phyloP scores from a whole-genome alignment of 1,140 invertebrate species.

The Cydia strobilella region DNA sequence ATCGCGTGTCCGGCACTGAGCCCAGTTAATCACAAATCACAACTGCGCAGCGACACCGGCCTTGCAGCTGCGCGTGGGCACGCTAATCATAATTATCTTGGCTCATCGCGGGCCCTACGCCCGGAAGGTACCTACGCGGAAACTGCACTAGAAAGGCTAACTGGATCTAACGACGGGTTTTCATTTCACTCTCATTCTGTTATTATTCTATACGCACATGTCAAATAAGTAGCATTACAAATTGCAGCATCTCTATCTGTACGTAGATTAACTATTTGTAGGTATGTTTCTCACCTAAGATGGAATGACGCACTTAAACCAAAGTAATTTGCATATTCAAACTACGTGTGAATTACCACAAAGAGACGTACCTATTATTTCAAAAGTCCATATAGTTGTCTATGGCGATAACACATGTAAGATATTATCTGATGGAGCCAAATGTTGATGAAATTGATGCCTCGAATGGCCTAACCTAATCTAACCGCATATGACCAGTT shows the following conservation, averaged over 20 bases:
- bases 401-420: neutral
- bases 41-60: conserved; percentile 71
- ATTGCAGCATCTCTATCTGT: neutral
- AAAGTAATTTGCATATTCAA: neutral
- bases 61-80: conserved; percentile 70
- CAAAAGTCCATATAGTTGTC: neutral
- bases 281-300: neutral
- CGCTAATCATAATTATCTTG: conserved; percentile 64
- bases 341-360: neutral
- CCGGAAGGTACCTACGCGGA: conserved; percentile 32
- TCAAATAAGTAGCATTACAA: neutral
- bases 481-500: no score
- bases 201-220: neutral
- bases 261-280: neutral
- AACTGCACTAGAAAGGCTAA: conserved; percentile 20
- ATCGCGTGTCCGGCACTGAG: conserved; percentile 70
- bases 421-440: no score
- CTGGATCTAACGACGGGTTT: conserved; percentile 28
- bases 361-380: neutral
- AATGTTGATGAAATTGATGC: no score
- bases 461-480: no score
- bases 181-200: conserved; percentile 26
- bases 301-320: neutral
- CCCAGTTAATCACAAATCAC: conserved; percentile 70
- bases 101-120: conserved; percentile 55